Base-by-base conservation (phyloP, 2,888 invertebrate genomes). In the Maniola hyperantus region DNA sequence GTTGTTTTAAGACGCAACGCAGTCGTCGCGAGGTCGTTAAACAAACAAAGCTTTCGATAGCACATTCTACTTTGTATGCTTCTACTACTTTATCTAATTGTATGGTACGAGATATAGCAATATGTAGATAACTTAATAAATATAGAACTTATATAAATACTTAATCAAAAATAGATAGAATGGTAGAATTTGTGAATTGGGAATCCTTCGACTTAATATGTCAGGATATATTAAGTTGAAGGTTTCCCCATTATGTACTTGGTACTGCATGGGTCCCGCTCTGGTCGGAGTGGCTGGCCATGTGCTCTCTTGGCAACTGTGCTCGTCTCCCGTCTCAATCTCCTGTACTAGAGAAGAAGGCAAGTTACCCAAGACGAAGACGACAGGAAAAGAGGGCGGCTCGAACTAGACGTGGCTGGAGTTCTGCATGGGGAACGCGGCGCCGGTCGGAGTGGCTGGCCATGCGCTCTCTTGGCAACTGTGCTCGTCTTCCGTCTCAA, bases 381-480 rank as follows among this genome's bases (percentile, higher is more conserved):
- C 96, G 83, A 97, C 97, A 67, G 97, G 97, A 79, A 97, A 97
- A 84, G 95, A 95, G 59, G 97, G 97, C 73, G 96, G 94, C 90
- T 97, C 97, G 87, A 97, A 97, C 86, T 96, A 96, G 88, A 97
- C 95, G 77, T 95, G 95, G 79, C 96, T 96, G 73, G 94, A 93
- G 89, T 96, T 97, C 85, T 95, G 96, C 94, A 96, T 95, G 70
- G 96, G 96, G 83, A 96, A 96, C 77, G 93, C 94, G 71, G 95
- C 95, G 72, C 94, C 94, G 50, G 95, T 94, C 55, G 96, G 95
- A 61, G 96, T 95, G 74, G 93, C 85, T 85, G 93, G 89, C 82
- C 94, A 94, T 67, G 91, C 93, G 79, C 90, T 91, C 59, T 82
- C 85, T 26, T 82, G 82, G 34, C 88, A 83, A 69, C 85, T 91